A percentile compares a stretch with the other conserved stretches of the same genome.
Evolutionary conservation across 2,797 vertebrate species (phyloP).

Genomic region (Tapirus indicus): DNA sequence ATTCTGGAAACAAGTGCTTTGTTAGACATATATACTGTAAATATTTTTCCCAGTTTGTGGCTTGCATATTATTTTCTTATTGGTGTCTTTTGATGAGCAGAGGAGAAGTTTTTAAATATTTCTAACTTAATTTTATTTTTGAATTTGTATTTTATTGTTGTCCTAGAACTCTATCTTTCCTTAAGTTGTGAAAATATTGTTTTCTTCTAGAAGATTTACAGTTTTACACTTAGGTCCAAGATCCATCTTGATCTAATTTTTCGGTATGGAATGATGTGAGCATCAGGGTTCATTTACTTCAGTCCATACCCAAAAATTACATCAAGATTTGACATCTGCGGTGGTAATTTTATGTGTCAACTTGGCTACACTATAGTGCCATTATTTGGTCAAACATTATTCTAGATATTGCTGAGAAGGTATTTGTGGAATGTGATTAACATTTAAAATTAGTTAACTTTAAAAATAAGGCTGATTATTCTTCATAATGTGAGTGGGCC

Average conservation of each 20-base stretch:
- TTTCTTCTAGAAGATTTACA: not conserved
- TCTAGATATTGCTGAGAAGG: not conserved
- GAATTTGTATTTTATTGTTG: not conserved
- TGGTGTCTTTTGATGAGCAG: not conserved
- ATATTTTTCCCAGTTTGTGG: not conserved
- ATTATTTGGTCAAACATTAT: not conserved
- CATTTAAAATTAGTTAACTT: not conserved
- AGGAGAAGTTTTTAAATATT: not conserved
- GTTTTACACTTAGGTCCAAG: not conserved
- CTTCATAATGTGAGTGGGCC: too few species aligned
- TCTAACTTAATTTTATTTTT: not conserved
- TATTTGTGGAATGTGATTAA: not conserved
- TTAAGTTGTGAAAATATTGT: not conserved
- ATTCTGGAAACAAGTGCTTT: not conserved
- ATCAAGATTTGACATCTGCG: not conserved
- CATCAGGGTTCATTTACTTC: not conserved
- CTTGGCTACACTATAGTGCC: not conserved
- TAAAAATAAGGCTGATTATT: not conserved
- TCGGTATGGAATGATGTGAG: not conserved
- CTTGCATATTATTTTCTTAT: not conserved
- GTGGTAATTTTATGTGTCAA: not conserved
- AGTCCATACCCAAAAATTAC: too few species aligned
- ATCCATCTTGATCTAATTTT: not conserved
- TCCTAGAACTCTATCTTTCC: not conserved
- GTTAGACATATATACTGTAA: not conserved